Base-by-base conservation (phyloP, 2,888 invertebrate genomes). In the Amblyteles armatorius region DNA sequence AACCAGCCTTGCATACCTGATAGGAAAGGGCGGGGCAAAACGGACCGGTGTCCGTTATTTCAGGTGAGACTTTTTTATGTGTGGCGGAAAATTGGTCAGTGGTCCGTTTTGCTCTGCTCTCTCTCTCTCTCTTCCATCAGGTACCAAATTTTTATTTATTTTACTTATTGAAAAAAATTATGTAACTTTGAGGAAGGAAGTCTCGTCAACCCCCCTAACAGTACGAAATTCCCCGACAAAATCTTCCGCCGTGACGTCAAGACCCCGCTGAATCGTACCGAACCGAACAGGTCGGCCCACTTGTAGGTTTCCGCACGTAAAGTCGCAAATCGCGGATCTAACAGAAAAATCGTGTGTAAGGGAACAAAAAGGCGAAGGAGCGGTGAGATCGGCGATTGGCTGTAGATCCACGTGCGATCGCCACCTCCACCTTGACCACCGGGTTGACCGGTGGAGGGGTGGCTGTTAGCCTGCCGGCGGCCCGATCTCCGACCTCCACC, bases 401-500 rank as follows among this genome's bases (percentile, higher is more conserved):
- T 82, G 55, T 60, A 60, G 84, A 80, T 91, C 89, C 91, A 91
- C 91, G 91, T 91, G 91, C 88, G 88, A 72, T 71, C 55, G 22
- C 88, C 89, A 88, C 88, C 85, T 85, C 89, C 88, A 83, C 85
- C 81, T 78, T 84, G 86, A 83, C 81, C 68, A 73, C 82, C 83
- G 73, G 83, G 11, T 13, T 36, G 67, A 19, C 44, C 44, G 33
- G 82, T 65, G 50, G 74, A 81, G 82, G 82, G 87, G 11, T 44
- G 9, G 71, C 52, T 44, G 69, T 22, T 57, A 3, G 33, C 52
- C 9, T 19, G 33, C 33, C n/a, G 65, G 36, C n/a, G 13, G 29
- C 36, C 67, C 76, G 79, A 50, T 48, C 71, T 65, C 79, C 82
- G 85, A 82, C 85, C 82, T 79, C 82, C 82, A 79, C 82, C 79